phyloP scores from a whole-genome alignment of 2,888 invertebrate species.

The Eulithis testata region DNA sequence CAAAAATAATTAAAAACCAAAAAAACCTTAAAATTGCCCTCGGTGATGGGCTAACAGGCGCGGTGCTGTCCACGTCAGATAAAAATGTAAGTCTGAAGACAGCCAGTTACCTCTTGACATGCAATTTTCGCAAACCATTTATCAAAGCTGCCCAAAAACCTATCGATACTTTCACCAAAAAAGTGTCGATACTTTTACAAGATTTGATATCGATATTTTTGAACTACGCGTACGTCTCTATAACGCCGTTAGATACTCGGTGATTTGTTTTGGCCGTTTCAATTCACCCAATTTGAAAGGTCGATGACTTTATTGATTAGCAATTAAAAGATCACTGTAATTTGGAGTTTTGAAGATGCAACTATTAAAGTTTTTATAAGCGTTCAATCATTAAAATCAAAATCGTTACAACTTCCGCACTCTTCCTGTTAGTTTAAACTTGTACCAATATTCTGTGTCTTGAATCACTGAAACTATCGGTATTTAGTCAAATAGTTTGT shows the following conservation, averaged over 20 bases:
- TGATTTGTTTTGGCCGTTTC: conserved; percentile 38
- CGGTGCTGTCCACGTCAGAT: conserved; percentile 67
- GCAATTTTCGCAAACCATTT: conserved; percentile 81
- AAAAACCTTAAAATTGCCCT: conserved; percentile 48
- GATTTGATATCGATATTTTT: conserved; percentile 49
- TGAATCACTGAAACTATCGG: background rate
- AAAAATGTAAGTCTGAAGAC: conserved; percentile 76
- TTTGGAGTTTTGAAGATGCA: conserved; percentile 26
- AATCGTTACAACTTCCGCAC: conserved; percentile 12
- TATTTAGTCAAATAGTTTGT: background rate
- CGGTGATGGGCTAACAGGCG: conserved; percentile 67
- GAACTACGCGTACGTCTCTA: conserved; percentile 15
- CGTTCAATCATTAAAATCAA: conserved; percentile 11
- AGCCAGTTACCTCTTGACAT: conserved; percentile 78
- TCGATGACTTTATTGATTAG: conserved; percentile 41
- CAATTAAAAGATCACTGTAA: conserved; percentile 37
- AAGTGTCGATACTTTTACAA: conserved; percentile 2
- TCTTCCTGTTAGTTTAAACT: background rate
- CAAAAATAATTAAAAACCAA: conserved; percentile 41
- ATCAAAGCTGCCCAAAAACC: conserved; percentile 61
- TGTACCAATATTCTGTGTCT: too few relatives aligned
- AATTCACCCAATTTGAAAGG: conserved; percentile 33
- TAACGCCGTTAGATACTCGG: conserved; percentile 33
- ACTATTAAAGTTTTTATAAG: conserved; percentile 23
- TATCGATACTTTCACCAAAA: conserved; percentile 46